Conservation (phyloP, 2,113 vertebrate genomes). For the Myiozetetes cayanensis region DNA sequence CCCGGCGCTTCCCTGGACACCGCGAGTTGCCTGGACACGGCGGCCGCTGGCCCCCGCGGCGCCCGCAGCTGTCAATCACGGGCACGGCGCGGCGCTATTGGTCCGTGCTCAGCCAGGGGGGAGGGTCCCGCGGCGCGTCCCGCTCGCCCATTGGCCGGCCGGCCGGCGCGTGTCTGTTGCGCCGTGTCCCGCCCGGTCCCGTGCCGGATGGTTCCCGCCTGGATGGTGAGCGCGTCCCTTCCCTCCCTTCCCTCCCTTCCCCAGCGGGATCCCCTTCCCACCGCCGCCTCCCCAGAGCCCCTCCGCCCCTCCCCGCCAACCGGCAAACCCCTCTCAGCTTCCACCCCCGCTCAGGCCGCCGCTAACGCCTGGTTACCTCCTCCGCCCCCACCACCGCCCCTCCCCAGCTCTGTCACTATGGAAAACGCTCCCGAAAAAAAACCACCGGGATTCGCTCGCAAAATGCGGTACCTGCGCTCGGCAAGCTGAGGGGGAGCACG, state of each 20-base stretch:
- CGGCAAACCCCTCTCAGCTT: not conserved
- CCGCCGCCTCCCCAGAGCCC: not conserved
- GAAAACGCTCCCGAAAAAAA: not conserved
- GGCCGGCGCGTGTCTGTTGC: not conserved
- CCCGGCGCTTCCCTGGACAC: not conserved
- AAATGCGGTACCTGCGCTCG: not conserved
- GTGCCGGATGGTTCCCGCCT: not conserved
- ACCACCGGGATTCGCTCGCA: not conserved
- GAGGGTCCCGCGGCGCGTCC: accelerated
- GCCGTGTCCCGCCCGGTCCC: not conserved
- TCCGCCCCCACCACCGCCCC: no score
- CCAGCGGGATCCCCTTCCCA: not conserved
- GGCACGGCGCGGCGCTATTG: not conserved
- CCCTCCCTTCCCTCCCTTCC: no score
- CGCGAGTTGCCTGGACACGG: not conserved
- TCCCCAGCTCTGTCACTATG: not conserved
- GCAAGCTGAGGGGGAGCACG: accelerated
- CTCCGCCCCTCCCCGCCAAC: not conserved
- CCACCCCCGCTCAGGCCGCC: not conserved
- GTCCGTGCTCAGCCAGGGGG: accelerated
- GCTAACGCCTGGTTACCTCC: not conserved
- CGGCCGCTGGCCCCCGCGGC: not conserved
- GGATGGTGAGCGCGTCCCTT: constrained; percentile 31
- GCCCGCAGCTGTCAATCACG: not conserved
- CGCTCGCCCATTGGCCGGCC: not conserved